Percentiles rank a stretch among this genome's conserved stretches.
Conservation (phyloP, 2,888 invertebrate genomes). For the Agrochola circellaris region DNA sequence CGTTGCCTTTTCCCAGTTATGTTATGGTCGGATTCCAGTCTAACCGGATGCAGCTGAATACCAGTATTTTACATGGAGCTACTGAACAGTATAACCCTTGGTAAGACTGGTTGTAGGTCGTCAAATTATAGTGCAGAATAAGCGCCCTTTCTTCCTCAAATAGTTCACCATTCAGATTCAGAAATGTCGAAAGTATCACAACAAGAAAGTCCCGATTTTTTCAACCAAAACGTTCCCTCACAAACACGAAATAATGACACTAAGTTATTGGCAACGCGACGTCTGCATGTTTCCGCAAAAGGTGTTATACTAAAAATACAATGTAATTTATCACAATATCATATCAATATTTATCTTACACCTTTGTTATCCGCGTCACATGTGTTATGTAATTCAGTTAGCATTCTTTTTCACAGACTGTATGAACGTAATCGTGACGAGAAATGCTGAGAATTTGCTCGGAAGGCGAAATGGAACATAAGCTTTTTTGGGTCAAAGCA, state of each 20-base stretch:
- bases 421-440: neutral
- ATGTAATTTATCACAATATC: slow-evolving; percentile 39
- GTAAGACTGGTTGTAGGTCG: neutral
- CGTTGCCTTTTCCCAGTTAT: neutral
- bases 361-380: slow-evolving; percentile 28
- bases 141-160: neutral
- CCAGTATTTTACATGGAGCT: neutral
- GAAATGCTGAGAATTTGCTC: neutral
- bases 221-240: neutral
- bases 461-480: too few relatives aligned
- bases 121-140: neutral
- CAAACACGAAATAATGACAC: neutral
- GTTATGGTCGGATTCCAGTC: neutral
- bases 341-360: slow-evolving; percentile 54
- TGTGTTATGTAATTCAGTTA: slow-evolving; percentile 36
- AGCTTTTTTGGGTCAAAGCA: too few relatives aligned
- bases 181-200: neutral
- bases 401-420: neutral
- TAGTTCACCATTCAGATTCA: neutral
- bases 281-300: slow-evolving; percentile 23
- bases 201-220: neutral
- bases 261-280: neutral
- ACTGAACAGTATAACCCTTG: neutral
- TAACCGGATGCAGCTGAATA: neutral
- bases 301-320: slow-evolving; percentile 56